Evolutionary conservation across 2,888 invertebrate species (phyloP), one percentile per base, ranked within the genome.

Genomic region (Phragmatobia fuliginosa): DNA sequence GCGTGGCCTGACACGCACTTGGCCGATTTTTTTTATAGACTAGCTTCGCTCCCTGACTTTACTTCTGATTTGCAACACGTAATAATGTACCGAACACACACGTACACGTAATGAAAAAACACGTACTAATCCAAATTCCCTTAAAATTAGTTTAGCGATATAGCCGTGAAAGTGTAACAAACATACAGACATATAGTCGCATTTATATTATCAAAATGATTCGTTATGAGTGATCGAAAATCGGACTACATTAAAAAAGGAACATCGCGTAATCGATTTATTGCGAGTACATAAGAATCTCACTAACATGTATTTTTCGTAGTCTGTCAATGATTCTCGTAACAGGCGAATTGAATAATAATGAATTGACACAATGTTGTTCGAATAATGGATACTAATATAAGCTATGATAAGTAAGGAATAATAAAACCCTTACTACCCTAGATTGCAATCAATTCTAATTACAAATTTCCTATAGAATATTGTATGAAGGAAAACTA

Each of bases 311-410:
- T 28, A 36, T 36, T 65, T 65, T 64, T 64, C 28, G 56, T 56
- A 65, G 74, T 76, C 64, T n/a, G 36, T 69, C 60, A 41, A 45
- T 32, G 62, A 10, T 62, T 62, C 38, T 10, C 41, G 41, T 62
- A 62, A 62, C 31, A 62, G 62, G 28, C 8, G 56, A 36, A 38
- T 65, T 28, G 65, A 52, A 33, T 65, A 16, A 32, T 65, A 69
- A 68, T 66, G 64, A 41, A 71, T 66, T 73, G 41, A 66, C 36
- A 68, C 62, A 65, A 66, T 21, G 56, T 63, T 32, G 16, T 36
- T 33, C 3, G 25, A 56, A 10, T 36, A 56, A 36, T 64, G 33
- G 11, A 16, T 63, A 28, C 25, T 52, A 52, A 52, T 25, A 25
- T 25, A 25, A 52, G 14, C 4, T 25, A n/a, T n/a, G 3, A n/a